Evolutionary conservation across 1,140 invertebrate genomes (phyloP).

Genomic region (Lamellibrachia luymesi): DNA sequence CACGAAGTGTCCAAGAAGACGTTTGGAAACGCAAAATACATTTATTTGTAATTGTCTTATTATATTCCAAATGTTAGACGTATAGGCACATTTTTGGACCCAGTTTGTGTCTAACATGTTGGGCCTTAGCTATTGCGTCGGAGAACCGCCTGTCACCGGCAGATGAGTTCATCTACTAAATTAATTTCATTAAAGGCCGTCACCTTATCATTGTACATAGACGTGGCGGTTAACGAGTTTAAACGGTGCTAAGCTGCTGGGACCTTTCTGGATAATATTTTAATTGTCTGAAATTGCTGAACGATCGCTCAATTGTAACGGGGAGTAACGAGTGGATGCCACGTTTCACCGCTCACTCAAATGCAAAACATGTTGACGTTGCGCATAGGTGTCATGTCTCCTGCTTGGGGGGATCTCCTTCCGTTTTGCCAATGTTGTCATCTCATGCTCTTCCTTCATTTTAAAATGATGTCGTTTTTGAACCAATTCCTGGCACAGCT

Average conservation of each 20-base stretch:
- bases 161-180: neutral
- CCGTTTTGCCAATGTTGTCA: neutral
- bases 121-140: neutral
- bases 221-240: neutral
- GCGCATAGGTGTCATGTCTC: too few species aligned
- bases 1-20: too few species aligned
- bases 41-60: too few species aligned
- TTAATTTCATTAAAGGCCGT: neutral
- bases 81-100: too few species aligned
- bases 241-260: neutral
- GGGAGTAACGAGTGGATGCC: neutral
- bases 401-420: neutral
- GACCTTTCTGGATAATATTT: constrained; percentile 10
- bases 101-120: too few species aligned
- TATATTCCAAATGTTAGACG: too few species aligned
- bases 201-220: neutral
- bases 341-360: neutral
- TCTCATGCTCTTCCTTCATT: neutral
- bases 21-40: too few species aligned
- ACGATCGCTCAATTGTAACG: neutral
- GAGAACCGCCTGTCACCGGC: neutral
- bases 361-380: too few species aligned
- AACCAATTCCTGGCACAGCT: too few species aligned
- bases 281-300: constrained; percentile 13
- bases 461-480: neutral